Percentiles rank a stretch among this genome's conserved stretches.
Conservation (phyloP, 2,797 vertebrate genomes). For the Astyanax mexicanus region DNA sequence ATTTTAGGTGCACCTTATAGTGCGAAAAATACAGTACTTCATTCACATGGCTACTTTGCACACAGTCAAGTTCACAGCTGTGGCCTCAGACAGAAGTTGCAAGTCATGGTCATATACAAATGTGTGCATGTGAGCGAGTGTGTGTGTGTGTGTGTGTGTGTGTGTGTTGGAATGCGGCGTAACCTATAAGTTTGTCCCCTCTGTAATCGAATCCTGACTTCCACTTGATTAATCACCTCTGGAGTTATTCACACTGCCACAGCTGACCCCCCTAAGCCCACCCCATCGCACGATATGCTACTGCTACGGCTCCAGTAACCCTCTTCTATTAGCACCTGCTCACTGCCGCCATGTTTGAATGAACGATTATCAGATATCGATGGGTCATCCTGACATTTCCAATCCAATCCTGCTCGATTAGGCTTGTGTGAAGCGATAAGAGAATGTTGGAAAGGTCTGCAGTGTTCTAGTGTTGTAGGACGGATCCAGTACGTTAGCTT, state of each 20-base stretch:
- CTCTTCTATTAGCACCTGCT: constrained; percentile 66
- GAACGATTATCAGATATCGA: constrained; percentile 69
- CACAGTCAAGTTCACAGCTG: not conserved
- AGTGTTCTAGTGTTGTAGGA: constrained; percentile 65
- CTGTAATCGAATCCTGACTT: constrained; percentile 70
- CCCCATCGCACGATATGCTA: constrained; percentile 53
- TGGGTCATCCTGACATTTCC: constrained; percentile 10
- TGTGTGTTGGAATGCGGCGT: constrained; percentile 56
- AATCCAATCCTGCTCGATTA: not conserved
- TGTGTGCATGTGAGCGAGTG: not conserved
- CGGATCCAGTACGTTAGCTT: constrained; percentile 62
- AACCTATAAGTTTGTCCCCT: constrained; percentile 55
- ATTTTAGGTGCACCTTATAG: no score
- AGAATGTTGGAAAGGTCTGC: constrained; percentile 16
- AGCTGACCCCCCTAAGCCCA: constrained; percentile 58
- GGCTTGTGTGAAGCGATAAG: constrained; percentile 68
- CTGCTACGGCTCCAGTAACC: constrained; percentile 68
- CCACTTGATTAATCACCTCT: constrained; percentile 72
- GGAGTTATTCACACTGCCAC: constrained; percentile 65
- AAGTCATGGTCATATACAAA: constrained; percentile 23
- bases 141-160: no score
- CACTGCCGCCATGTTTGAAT: constrained; percentile 63
- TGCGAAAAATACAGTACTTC: no score
- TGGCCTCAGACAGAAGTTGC: not conserved
- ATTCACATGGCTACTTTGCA: not conserved